These are phyloP conservation scores for Pseudanteris insignis DNA, from an alignment of 2,888 invertebrate species.

Conservation along the genomic window DNA sequence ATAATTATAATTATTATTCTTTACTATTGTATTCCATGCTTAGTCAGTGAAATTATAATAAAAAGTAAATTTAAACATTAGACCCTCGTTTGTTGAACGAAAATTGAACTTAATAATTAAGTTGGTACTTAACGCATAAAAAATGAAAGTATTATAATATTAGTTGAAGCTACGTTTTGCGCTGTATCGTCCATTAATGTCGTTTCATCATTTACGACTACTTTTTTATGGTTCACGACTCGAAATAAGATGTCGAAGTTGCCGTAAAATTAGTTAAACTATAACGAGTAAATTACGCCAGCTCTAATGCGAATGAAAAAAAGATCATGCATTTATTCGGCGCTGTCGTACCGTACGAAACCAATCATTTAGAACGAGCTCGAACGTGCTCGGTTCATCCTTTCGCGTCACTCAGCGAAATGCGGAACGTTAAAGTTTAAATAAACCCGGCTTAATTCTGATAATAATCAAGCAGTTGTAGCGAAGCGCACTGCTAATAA, in stretches of 20 bases:
- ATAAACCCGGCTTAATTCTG: slow-evolving; percentile 34
- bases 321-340: slow-evolving; percentile 16
- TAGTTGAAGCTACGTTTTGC: slow-evolving; percentile 18
- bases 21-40: too few species aligned
- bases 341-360: slow-evolving; percentile 20
- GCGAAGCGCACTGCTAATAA: slow-evolving; percentile 2
- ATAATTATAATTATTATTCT: too few species aligned
- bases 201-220: slow-evolving; percentile 37
- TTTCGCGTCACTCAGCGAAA: slow-evolving; percentile 8
- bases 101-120: slow-evolving; percentile 19
- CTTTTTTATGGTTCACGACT: slow-evolving; percentile 32
- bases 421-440: slow-evolving; percentile 20
- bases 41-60: too few species aligned
- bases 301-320: slow-evolving; percentile 22
- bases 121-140: slow-evolving; percentile 4
- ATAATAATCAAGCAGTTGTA: slow-evolving; percentile 18
- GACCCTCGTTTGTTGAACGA: not conserved
- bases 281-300: slow-evolving; percentile 34
- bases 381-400: slow-evolving; percentile 19
- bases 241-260: slow-evolving; percentile 32
- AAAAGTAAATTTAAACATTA: too few species aligned
- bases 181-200: slow-evolving; percentile 29
- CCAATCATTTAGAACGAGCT: slow-evolving; percentile 28
- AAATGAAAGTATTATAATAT: slow-evolving; percentile 24
- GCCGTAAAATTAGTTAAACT: slow-evolving; percentile 33